Conservation (phyloP, 2,797 vertebrate species). For the Lithobates pipiens region DNA sequence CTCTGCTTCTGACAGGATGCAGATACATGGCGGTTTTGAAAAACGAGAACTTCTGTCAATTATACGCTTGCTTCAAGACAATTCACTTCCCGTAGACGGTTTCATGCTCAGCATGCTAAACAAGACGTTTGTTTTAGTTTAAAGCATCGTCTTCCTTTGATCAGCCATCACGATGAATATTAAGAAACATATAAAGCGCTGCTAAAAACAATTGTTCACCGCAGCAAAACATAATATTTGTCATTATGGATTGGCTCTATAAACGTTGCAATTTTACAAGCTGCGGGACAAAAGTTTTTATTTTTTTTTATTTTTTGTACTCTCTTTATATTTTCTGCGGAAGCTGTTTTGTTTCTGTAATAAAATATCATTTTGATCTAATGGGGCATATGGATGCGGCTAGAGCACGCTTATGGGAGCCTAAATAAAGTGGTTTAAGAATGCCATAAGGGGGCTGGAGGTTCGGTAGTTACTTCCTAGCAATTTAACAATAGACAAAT, state of each 20-base stretch:
- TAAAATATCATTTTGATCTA: slow-evolving; percentile 44
- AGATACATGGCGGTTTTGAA: slow-evolving; percentile 40
- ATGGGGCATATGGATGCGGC: slow-evolving; percentile 7
- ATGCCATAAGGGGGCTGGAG: not conserved
- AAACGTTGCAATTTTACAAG: slow-evolving; percentile 33
- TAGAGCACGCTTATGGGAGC: not conserved
- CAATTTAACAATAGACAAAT: not conserved
- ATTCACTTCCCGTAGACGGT: not conserved
- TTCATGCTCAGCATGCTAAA: slow-evolving; percentile 49
- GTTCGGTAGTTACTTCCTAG: slow-evolving; percentile 13
- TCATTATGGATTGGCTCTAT: slow-evolving; percentile 32
- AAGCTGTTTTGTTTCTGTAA: not conserved
- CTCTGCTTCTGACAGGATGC: slow-evolving; percentile 34
- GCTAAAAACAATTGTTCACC: slow-evolving; percentile 34
- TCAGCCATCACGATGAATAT: slow-evolving; percentile 43
- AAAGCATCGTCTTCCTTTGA: slow-evolving; percentile 32
- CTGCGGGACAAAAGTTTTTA: slow-evolving; percentile 42
- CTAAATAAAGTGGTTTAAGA: slow-evolving; percentile 26
- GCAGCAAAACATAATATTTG: slow-evolving; percentile 49
- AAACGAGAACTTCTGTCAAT: slow-evolving; percentile 37
- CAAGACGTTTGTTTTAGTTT: slow-evolving; percentile 22
- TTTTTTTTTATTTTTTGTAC: too few species aligned
- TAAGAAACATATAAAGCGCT: slow-evolving; percentile 45
- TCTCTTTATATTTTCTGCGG: not conserved
- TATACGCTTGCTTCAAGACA: slow-evolving; percentile 51